Conservation (phyloP, 2,113 vertebrate genomes). For the Syngnathus scovelli region DNA sequence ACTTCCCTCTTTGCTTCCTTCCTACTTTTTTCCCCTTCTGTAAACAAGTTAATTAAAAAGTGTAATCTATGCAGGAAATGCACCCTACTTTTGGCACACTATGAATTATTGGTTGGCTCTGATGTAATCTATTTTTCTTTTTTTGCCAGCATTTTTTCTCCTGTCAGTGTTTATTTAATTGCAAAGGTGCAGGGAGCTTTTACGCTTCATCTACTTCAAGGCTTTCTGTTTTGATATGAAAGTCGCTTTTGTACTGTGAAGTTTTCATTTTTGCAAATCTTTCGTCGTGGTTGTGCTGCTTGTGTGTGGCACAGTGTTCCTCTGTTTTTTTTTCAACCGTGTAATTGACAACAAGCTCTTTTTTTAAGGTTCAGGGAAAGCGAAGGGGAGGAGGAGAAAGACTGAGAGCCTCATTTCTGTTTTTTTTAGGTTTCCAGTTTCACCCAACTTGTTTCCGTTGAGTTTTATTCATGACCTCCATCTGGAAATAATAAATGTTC, state of each 20-base stretch:
- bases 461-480: conserved; percentile 74
- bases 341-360: conserved; percentile 58
- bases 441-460: conserved; percentile 68
- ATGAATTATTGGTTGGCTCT: not conserved
- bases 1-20: not conserved
- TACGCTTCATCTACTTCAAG: conserved; percentile 13
- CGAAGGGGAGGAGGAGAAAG: conserved; percentile 26
- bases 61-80: not conserved
- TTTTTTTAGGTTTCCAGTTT: conserved; percentile 77
- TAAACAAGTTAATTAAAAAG: not conserved
- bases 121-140: conserved; percentile 9
- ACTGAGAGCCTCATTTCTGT: conserved; percentile 54
- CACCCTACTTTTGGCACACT: not conserved
- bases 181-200: conserved; percentile 23
- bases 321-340: conserved; percentile 56
- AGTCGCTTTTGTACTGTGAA: conserved; percentile 29
- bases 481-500: conserved; percentile 77
- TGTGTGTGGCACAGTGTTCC: conserved; percentile 45
- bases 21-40: not conserved
- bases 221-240: conserved; percentile 23
- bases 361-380: conserved; percentile 30
- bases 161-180: conserved; percentile 46
- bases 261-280: conserved; percentile 33
- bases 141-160: conserved; percentile 39
- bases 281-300: conserved; percentile 23